Conservation (phyloP, 2,113 vertebrate genomes). For the Mustela nigripes region DNA sequence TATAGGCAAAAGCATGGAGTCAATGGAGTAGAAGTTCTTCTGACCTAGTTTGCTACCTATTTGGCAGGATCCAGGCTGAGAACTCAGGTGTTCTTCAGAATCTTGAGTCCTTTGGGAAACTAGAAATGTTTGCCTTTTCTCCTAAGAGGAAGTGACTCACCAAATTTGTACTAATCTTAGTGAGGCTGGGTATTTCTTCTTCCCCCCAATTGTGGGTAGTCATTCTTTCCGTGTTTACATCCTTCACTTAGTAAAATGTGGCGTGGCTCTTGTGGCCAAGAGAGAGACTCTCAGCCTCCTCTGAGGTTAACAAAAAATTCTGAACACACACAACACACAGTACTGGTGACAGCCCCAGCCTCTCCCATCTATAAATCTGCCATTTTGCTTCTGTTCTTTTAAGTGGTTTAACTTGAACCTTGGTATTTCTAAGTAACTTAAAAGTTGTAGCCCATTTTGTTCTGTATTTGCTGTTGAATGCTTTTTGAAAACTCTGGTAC, state of each 20-base stretch:
- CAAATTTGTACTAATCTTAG: background rate
- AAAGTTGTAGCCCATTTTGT: background rate
- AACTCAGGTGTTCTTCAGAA: background rate
- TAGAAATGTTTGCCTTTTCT: constrained; percentile 6
- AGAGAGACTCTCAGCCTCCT: constrained; percentile 42
- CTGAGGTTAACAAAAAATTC: constrained; percentile 1
- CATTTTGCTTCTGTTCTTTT: constrained; percentile 40
- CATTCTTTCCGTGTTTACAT: constrained; percentile 66
- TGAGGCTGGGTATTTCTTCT: constrained; percentile 19
- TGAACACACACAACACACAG: background rate
- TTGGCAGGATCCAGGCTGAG: background rate
- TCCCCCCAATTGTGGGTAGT: constrained; percentile 46
- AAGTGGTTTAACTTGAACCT: background rate
- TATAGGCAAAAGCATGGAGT: fast-evolving
- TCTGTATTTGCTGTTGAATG: constrained; percentile 4
- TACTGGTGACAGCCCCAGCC: background rate
- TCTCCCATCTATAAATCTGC: background rate
- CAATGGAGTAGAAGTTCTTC: background rate
- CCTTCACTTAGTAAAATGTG: constrained; percentile 47
- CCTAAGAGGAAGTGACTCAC: constrained; percentile 56
- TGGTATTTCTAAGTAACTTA: background rate
- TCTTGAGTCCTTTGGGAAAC: background rate
- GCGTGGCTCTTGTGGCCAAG: constrained; percentile 36
- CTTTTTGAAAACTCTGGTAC: background rate
- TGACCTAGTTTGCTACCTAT: background rate